Percentiles rank a stretch among this genome's conserved stretches.
Evolutionary conservation across 64 coral and sea anemone genomes (phyloP).

Genomic region (Stichodactyla mertensii): DNA sequence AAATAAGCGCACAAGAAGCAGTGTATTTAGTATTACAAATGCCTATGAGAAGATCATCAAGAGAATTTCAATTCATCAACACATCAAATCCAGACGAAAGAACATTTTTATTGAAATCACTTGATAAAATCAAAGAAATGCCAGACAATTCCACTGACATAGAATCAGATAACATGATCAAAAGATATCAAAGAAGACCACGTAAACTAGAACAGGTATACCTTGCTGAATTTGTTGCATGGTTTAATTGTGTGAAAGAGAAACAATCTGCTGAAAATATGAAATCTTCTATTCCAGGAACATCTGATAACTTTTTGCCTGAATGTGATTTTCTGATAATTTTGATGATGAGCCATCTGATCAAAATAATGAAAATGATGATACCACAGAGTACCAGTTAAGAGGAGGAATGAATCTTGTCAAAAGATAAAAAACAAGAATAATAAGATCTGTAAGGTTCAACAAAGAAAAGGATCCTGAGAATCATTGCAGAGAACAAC

Average conservation of each 20-base stretch:
- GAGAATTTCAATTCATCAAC: slow-evolving; percentile 42
- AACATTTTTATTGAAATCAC: neutral
- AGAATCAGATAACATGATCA: slow-evolving; percentile 41
- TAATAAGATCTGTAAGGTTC: slow-evolving; percentile 11
- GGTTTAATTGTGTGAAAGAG: slow-evolving; percentile 35
- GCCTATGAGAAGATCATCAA: slow-evolving; percentile 23
- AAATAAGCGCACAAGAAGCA: slow-evolving; percentile 22
- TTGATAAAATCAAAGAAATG: slow-evolving; percentile 12
- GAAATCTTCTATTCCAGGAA: neutral
- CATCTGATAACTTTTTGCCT: neutral
- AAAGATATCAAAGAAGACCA: slow-evolving; percentile 24
- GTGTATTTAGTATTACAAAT: neutral
- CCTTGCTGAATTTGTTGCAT: slow-evolving; percentile 40
- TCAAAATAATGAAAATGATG: slow-evolving; percentile 8
- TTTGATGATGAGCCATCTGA: slow-evolving; percentile 21
- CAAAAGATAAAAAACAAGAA: slow-evolving; percentile 40
- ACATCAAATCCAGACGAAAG: too few relatives aligned
- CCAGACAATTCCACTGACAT: slow-evolving; percentile 17
- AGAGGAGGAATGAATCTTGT: neutral
- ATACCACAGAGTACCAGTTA: neutral
- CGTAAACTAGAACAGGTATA: slow-evolving; percentile 14
- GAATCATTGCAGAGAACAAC: slow-evolving; percentile 61
- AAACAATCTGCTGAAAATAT: neutral
- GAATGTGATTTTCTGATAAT: slow-evolving; percentile 26
- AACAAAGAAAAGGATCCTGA: slow-evolving; percentile 63